A percentile compares a stretch with the other conserved stretches of the same genome.
Conservation (phyloP, 53 echinoderm and acorn worm species). For the Mesocentrotus franciscanus region DNA sequence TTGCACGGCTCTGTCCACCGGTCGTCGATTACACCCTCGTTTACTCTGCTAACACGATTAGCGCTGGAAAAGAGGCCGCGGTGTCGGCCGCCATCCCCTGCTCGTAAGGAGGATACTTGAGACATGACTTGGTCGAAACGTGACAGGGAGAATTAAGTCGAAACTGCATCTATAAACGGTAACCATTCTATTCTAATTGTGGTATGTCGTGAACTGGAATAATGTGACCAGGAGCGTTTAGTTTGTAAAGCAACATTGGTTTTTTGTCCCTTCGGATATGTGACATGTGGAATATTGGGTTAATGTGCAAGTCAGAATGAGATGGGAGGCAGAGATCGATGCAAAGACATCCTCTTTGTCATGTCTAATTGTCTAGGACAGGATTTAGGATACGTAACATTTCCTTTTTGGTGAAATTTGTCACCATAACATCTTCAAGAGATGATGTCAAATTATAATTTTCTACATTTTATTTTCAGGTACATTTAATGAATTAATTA, state of each 20-base stretch:
- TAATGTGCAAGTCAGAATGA: neutral
- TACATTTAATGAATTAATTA: too few relatives aligned
- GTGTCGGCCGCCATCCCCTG: neutral
- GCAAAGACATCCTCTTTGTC: neutral
- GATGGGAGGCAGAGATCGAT: neutral
- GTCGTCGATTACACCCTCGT: constrained; percentile 56
- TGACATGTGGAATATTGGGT: neutral
- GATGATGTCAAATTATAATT: too few relatives aligned
- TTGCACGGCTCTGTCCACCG: constrained; percentile 39
- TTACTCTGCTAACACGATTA: constrained; percentile 57
- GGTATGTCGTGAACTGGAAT: constrained; percentile 40
- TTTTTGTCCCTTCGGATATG: neutral
- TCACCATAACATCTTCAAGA: too few relatives aligned
- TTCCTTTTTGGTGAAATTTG: too few relatives aligned
- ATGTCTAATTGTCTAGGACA: neutral
- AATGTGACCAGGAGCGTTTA: constrained; percentile 34
- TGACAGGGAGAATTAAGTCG: constrained; percentile 26
- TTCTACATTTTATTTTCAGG: too few relatives aligned
- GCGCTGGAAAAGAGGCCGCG: neutral
- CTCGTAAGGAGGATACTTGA: constrained; percentile 8
- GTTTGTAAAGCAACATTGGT: neutral
- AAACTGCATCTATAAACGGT: neutral
- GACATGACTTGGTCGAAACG: neutral
- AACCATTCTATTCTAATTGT: constrained; percentile 8
- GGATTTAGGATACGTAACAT: neutral